phyloP scores from a whole-genome alignment of 2,113 vertebrate genomes.

The Apus apus region DNA sequence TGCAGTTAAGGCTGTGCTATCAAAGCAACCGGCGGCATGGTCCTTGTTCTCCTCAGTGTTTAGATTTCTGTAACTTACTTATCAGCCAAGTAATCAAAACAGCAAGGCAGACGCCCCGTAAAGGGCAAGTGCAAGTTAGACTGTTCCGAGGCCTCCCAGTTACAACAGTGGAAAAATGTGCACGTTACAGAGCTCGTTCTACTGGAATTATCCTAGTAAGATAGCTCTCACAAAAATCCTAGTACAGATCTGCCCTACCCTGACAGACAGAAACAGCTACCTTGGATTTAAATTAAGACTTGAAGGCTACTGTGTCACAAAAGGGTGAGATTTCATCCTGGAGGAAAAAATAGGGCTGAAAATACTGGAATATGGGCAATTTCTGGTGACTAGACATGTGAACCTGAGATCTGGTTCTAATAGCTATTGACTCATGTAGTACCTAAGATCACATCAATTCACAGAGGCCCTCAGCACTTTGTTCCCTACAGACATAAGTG shows the following conservation, averaged over 20 bases:
- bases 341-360: background rate
- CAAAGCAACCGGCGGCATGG: background rate
- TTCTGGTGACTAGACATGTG: background rate
- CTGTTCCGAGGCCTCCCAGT: background rate
- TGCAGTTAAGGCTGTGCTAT: background rate
- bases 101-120: background rate
- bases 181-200: background rate
- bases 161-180: background rate
- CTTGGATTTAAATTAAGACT: background rate
- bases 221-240: background rate
- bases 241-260: background rate
- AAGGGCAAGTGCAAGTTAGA: background rate
- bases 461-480: background rate
- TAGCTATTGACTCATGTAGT: background rate
- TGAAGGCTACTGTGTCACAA: background rate
- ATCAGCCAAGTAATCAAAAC: slow-evolving; percentile 19
- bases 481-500: background rate
- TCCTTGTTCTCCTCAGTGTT: slow-evolving; percentile 19
- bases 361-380: background rate
- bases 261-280: background rate
- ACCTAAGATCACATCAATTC: background rate
- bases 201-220: background rate
- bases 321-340: background rate
- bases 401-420: background rate
- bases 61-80: slow-evolving; percentile 14